Conservation (phyloP, 1,140 invertebrate genomes). For the Coenobita brevimanus region DNA sequence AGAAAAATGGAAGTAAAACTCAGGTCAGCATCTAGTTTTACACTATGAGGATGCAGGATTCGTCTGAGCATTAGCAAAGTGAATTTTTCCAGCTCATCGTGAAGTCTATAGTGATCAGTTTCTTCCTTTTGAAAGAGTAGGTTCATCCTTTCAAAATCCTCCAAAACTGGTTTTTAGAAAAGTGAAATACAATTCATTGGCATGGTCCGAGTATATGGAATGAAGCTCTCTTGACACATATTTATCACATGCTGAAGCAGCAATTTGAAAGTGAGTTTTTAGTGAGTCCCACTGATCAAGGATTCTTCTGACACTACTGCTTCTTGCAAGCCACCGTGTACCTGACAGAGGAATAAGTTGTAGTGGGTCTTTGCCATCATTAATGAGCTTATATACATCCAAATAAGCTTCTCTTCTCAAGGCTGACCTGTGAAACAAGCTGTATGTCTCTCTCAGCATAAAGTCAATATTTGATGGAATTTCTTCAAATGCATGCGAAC, state of each 20-base stretch:
- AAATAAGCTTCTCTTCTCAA: slow-evolving; percentile 36
- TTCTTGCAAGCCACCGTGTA: slow-evolving; percentile 43
- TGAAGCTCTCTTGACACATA: slow-evolving; percentile 38
- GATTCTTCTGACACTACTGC: background rate
- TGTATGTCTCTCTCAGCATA: slow-evolving; percentile 35
- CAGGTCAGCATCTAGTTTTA: slow-evolving; percentile 35
- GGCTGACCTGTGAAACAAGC: slow-evolving; percentile 27
- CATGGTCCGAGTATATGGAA: slow-evolving; percentile 20
- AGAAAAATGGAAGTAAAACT: slow-evolving; percentile 34
- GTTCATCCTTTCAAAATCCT: slow-evolving; percentile 24
- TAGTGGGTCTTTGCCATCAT: slow-evolving; percentile 29
- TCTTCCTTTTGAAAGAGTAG: slow-evolving; percentile 39
- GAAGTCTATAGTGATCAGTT: slow-evolving; percentile 26
- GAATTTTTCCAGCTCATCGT: slow-evolving; percentile 37
- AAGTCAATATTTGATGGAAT: slow-evolving; percentile 26
- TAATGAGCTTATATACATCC: slow-evolving; percentile 36
- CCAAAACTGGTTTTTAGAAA: slow-evolving; percentile 33
- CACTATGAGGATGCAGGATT: slow-evolving; percentile 19
- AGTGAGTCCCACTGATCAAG: slow-evolving; percentile 32
- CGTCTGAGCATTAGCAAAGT: slow-evolving; percentile 18
- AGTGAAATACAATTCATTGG: slow-evolving; percentile 35
- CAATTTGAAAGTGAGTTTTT: slow-evolving; percentile 35
- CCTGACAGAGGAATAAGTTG: slow-evolving; percentile 37
- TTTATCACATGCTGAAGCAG: slow-evolving; percentile 40
- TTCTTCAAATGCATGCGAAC: slow-evolving; percentile 26